phyloP scores from a whole-genome alignment of 2,888 invertebrate genomes.

The Synanthedon tipuliformis region DNA sequence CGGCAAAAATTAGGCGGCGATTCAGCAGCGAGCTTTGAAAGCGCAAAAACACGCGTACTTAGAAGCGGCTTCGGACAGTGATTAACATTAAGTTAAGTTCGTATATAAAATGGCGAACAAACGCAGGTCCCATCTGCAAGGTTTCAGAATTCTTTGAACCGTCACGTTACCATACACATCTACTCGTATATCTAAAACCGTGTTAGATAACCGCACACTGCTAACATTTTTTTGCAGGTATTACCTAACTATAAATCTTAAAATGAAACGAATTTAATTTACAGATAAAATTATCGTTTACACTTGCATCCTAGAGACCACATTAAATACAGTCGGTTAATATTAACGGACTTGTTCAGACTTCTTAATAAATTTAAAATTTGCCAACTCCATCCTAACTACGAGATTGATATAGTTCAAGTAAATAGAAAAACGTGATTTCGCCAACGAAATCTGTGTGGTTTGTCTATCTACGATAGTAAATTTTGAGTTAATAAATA shows the following conservation, averaged over 20 bases:
- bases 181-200: conserved; percentile 26
- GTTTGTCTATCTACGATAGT: conserved; percentile 33
- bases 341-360: conserved; percentile 53
- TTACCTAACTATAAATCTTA: conserved; percentile 57
- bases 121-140: conserved; percentile 26
- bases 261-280: conserved; percentile 53
- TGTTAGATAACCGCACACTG: conserved; percentile 34
- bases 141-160: conserved; percentile 49
- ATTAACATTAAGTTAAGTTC: conserved; percentile 1
- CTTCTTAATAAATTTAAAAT: conserved; percentile 51
- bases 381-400: conserved; percentile 59
- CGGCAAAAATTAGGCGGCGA: too few relatives aligned
- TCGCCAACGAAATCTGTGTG: conserved; percentile 49
- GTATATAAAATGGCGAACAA: neutral
- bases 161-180: conserved; percentile 27
- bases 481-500: conserved; percentile 10
- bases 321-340: conserved; percentile 49
- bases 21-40: conserved; percentile 7
- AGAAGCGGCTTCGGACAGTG: conserved; percentile 20
- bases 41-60: conserved; percentile 26
- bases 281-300: conserved; percentile 54
- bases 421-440: conserved; percentile 53
- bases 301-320: conserved; percentile 49
- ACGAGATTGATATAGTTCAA: conserved; percentile 54
- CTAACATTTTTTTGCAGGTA: conserved; percentile 38